phyloP scores from a whole-genome alignment of 2,797 vertebrate genomes.

The Peromyscus attwateri region DNA sequence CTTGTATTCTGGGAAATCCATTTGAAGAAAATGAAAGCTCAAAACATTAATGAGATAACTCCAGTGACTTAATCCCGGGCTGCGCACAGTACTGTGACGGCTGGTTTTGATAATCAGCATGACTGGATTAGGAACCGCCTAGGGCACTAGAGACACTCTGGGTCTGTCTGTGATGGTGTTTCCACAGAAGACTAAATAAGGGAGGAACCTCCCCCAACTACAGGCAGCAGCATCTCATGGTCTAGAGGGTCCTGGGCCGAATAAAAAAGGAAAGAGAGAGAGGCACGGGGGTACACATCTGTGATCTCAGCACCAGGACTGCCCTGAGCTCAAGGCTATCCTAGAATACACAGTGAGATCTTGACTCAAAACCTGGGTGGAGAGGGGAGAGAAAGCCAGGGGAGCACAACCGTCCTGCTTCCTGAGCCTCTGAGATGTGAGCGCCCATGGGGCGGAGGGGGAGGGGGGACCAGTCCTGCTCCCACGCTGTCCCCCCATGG shows the following conservation, averaged over 20 bases:
- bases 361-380: neutral
- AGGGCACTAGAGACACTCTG: neutral
- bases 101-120: neutral
- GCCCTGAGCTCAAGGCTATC: neutral
- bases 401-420: neutral
- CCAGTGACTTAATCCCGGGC: neutral
- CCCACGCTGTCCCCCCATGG: neutral
- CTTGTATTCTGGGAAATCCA: neutral
- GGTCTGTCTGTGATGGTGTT: neutral
- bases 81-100: neutral
- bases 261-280: neutral
- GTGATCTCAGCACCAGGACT: neutral
- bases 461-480: neutral
- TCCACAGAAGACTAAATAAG: neutral
- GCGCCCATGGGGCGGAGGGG: neutral
- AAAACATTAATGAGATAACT: neutral
- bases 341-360: neutral
- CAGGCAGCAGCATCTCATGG: neutral
- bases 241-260: neutral
- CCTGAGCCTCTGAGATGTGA: neutral
- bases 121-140: neutral
- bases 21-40: conserved; percentile 17
- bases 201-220: neutral
- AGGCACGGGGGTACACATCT: neutral
- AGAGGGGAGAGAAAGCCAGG: neutral